Evolutionary conservation across 2,113 vertebrate genomes (phyloP), one percentile per base, ranked within the genome.

Genomic region (Colinus virginianus): DNA sequence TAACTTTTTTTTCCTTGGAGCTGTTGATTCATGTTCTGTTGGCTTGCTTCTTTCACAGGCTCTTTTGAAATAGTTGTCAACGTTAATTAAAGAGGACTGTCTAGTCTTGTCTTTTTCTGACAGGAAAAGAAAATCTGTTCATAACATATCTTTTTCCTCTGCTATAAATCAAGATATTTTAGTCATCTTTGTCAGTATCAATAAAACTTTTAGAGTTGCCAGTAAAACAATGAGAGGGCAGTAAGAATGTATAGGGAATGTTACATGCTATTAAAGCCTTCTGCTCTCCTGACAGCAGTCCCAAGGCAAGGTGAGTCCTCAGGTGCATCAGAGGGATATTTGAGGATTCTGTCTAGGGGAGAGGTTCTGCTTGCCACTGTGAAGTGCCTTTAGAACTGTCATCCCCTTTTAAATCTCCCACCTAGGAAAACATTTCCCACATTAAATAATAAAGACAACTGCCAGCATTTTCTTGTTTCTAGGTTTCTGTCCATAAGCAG

Each of bases 31-130:
- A 19, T 84, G 48, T 59, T 78, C 68, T 64, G 26, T 55, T 89
- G 70, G 16, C 62, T 90, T 75, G 48, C 53, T 48, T 82, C 43
- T 82, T 84, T 87, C 80, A 82, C 38, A 69, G 48, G 43, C 70
- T 78, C 58, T 82, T 94, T 79, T 90, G 69, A 92, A 91, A 84
- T 61, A 78, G 69, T 72, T 94, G 88, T 82, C 87, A 93, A 22
- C 4, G 1, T 88, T 92, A 84, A 94, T 90, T 91, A 93, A 92
- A 91, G n/a, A 82, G 53, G 55, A 72, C 25, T 78, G 53, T 83
- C 75, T 83, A 21, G 2, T 58, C 59, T 79, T 58, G 63, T 93
- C 67, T 89, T 94, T 86, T 69, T 75, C 78, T 91, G 85, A 85
- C n/a, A 93, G 77, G 90, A 80, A 58, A 20, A 86, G 78, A 80